Base-by-base conservation (phyloP, 2,797 vertebrate genomes). In the Liparis tanakae region DNA sequence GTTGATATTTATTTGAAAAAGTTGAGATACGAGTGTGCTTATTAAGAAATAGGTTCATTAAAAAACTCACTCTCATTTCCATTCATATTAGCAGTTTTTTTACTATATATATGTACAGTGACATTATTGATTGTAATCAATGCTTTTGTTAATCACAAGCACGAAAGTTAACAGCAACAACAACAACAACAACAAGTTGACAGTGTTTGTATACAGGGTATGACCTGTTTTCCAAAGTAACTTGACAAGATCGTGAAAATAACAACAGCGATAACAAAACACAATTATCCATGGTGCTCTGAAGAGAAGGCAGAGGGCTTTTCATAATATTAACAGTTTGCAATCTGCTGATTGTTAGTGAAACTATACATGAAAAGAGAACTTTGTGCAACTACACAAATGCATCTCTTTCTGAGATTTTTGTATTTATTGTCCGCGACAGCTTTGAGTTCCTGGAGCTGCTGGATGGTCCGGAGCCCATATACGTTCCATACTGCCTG, bases 341-440 rank as follows among this genome's bases (percentile, higher is more conserved):
- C 63, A 4, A 43, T 34, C 22, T 34, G 30, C 22, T 43, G 33
- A 71, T 46, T 39, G 14, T 65, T 39, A 8, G 9, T 60, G 44
- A 51, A 50, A 50, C 12, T 44, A 43, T 25, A 51, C 30, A 14
- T 53, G 14, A 70, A 53, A 65, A 68, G 12, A 60, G 1, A 41
- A 10, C n/a, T 69, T 73, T 25, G 7, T 33, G 10, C 14, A 3
- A 9, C 78, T 92, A 95, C 57, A 95, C 94, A 87, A 94, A 94
- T 1, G 91, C 91, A 74, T 95, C 93, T 86, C 92, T 91, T 34
- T 89, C 85, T 12, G 88, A 89, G 3, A 85, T 67, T 70, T 79
- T 92, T 1, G 86, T 89, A 0, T 80, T 74, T 10, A 80, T 88
- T 37, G 83, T 84, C 37, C 79, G 80, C 7, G 92, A 93, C 4